Evolutionary conservation across 2,113 vertebrate genomes (phyloP), one percentile per base, ranked within the genome.

Genomic region (Zootoca vivipara): DNA sequence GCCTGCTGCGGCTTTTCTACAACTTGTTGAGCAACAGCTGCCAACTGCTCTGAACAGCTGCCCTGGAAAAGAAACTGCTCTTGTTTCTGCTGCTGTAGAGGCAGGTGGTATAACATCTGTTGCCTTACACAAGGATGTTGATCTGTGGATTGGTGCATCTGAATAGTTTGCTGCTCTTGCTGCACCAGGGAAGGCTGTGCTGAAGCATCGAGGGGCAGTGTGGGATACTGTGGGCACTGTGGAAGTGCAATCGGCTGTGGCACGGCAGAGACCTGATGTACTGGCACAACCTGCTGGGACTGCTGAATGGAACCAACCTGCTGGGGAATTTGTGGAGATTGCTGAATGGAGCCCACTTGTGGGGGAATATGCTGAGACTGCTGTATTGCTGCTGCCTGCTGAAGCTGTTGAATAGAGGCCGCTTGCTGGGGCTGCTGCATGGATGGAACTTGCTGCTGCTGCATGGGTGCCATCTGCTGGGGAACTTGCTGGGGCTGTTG

Each of bases 361-460:
- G 93, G 91, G 69, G 85, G 94, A 35, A 91, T 28, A 38, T 87
- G 82, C 72, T 97, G 92, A 28, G 92, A 87, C 42, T 89, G 90
- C 18, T 91, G 92, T 91, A 75, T 89, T 70, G 79, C 28, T 93
- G 92, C 26, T 92, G 93, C 28, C 40, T 95, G 92, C 22, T 94
- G 93, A 33, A 67, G n/a, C 30, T 86, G 94, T 35, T 80, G 26
- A 7, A 46, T 16, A 12, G 87, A 89, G 10, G 52, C 35, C 7
- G 38, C 80, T 46, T 87, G 62, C 87, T 87, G 65, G 62, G 90
- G 90, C 72, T 93, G 91, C 18, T 91, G 33, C 22, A 58, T 24
- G 24, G 86, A 67, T 86, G 67, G 77, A 56, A 77, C 82, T 22
- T 85, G 74, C 86, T 88, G 80, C 42, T 91, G 93, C 33, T 89